Percentiles rank a stretch among this genome's conserved stretches.
These are phyloP conservation scores for Leptosomus discolor DNA, from an alignment of 2,113 vertebrate species.

Conservation along the genomic window DNA sequence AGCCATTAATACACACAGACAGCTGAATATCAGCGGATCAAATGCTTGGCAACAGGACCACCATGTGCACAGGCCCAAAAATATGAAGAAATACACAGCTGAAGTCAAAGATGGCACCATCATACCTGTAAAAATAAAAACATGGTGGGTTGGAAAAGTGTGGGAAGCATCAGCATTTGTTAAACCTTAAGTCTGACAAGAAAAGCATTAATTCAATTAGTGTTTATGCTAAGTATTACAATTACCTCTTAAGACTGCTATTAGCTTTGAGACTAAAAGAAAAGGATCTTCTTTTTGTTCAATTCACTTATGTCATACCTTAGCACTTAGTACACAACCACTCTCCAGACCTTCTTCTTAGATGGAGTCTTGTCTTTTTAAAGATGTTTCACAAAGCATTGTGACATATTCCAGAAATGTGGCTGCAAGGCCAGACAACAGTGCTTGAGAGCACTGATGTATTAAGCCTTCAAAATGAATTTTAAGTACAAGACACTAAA, in stretches of 20 bases:
- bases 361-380: background rate
- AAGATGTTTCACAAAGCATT: background rate
- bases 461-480: background rate
- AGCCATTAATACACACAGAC: conserved; percentile 95
- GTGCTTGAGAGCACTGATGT: background rate
- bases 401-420: background rate
- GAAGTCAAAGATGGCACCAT: conserved; percentile 95
- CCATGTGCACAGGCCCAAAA: conserved; percentile 96
- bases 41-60: conserved; percentile 94
- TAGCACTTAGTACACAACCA: background rate
- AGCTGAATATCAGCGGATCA: conserved; percentile 95
- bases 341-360: background rate
- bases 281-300: background rate
- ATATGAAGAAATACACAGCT: conserved; percentile 93
- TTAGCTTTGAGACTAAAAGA: background rate
- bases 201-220: background rate
- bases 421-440: background rate
- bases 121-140: conserved; percentile 79
- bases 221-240: background rate
- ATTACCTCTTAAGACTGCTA: background rate
- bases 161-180: background rate
- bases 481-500: background rate
- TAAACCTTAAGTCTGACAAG: background rate
- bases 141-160: background rate
- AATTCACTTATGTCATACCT: background rate